Evolutionary conservation across 2,797 vertebrate species (phyloP), one percentile per base, ranked within the genome.

Genomic region (Gadopsis marmoratus): DNA sequence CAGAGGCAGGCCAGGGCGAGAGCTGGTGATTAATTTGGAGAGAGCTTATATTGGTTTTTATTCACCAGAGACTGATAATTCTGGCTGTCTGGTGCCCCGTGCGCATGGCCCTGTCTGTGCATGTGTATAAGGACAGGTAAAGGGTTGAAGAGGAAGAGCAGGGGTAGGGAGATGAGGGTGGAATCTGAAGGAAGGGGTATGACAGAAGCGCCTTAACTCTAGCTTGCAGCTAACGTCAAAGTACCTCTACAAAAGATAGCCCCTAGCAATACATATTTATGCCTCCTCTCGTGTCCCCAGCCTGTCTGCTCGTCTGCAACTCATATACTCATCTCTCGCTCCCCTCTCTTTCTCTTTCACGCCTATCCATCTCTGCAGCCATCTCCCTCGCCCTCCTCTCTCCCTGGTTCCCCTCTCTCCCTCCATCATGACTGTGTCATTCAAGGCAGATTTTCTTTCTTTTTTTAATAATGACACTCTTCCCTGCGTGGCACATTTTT

Each of bases 1-100:
- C 91, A 80, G 93, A 94, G 90, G 87, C 93, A 91, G 91, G 91
- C 86, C 84, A 82, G 90, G 56, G 76, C 86, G 29, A 86, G 82
- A 67, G 78, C 84, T 80, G 88, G 86, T 92, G 94, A 96, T 96
- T 94, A 95, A 95, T 95, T 94, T 92, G 85, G 89, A 86, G 90
- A 87, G 91, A 84, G 82, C 85, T 94, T 91, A 95, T 96, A 90
- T 84, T 95, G 94, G 93, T 95, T 95, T 94, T 66, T 86, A 93
- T 94, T 91, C 91, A 86, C 82, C 81, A 39, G 86, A 95, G 92
- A 94, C 75, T 87, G 86, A 83, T 68, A 76, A 87, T 66, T 55
- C 53, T 82, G 78, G 64, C 66, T 74, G 82, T 66, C 63, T 77
- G 43, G 26, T 70, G 48, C 41, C 7, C 47, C 45, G 41, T 19